Conservation (phyloP, 2,888 invertebrate species). For the Gerris lacustris region DNA sequence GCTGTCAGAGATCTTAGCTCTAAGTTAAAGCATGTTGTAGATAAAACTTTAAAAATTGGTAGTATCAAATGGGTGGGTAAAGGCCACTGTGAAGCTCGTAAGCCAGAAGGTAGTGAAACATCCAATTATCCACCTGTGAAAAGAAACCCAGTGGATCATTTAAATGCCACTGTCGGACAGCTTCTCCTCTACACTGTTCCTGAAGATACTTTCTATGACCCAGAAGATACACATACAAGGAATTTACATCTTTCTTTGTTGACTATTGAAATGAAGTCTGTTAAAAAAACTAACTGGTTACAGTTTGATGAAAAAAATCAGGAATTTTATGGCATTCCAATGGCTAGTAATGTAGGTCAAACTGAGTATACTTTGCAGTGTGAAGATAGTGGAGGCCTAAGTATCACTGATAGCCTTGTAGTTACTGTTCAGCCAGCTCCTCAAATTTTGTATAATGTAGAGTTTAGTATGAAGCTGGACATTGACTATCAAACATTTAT, state of each 20-base stretch:
- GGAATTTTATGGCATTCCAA: constrained; percentile 77
- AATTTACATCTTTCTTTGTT: constrained; percentile 59
- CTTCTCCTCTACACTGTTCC: constrained; percentile 70
- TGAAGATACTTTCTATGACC: constrained; percentile 79
- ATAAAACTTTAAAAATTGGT: constrained; percentile 39
- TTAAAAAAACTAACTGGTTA: constrained; percentile 64
- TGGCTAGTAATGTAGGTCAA: constrained; percentile 55
- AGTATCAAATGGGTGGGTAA: constrained; percentile 53
- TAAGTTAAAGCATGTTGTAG: neutral
- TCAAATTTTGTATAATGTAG: constrained; percentile 54
- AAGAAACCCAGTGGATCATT: constrained; percentile 71
- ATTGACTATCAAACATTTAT: constrained; percentile 52
- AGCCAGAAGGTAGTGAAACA: constrained; percentile 37
- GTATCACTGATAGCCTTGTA: constrained; percentile 64
- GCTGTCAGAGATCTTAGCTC: constrained; percentile 38
- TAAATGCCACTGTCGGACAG: constrained; percentile 71
- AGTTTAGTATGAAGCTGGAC: constrained; percentile 69
- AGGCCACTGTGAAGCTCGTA: constrained; percentile 51
- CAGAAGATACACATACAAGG: constrained; percentile 65
- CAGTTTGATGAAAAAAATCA: constrained; percentile 80
- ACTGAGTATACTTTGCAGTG: constrained; percentile 67
- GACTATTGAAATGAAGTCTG: constrained; percentile 54
- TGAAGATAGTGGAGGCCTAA: constrained; percentile 58
- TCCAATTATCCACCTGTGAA: constrained; percentile 63
- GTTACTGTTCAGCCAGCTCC: constrained; percentile 58